A percentile compares a stretch with the other conserved stretches of the same genome.
These are phyloP conservation scores for Eupithecia subumbrata DNA, from an alignment of 2,888 invertebrate genomes.

Conservation along the genomic window DNA sequence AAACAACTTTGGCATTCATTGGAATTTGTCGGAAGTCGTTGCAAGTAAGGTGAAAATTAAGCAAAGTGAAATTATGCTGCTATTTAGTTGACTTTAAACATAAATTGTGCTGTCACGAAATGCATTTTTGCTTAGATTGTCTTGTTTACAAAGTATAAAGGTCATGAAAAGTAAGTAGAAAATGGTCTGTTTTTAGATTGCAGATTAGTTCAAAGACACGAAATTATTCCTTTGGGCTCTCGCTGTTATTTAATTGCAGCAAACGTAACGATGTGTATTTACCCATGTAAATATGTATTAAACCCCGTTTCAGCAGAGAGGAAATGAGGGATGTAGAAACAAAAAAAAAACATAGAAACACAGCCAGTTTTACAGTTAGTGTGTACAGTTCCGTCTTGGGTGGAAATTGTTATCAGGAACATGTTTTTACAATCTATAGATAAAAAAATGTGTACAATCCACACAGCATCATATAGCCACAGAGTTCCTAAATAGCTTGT, in stretches of 20 bases:
- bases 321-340: background rate
- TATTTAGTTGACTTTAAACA: conserved; percentile 11
- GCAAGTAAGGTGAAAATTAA: conserved; percentile 27
- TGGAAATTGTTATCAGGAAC: background rate
- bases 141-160: conserved; percentile 47
- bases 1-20: conserved; percentile 34
- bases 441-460: no score
- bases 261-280: background rate
- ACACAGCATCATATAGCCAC: background rate
- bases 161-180: background rate
- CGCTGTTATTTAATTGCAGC: background rate
- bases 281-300: background rate
- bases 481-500: background rate
- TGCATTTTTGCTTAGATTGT: conserved; percentile 52
- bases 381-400: background rate
- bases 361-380: background rate
- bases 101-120: conserved; percentile 21
- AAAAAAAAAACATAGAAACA: background rate
- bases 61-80: conserved; percentile 51
- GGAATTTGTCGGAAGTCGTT: conserved; percentile 27
- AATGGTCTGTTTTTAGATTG: background rate
- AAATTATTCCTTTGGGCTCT: background rate
- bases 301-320: background rate
- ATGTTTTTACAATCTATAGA: background rate
- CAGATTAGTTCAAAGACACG: background rate